Conservation (phyloP, 2,113 vertebrate species). For the Clupea harengus region DNA sequence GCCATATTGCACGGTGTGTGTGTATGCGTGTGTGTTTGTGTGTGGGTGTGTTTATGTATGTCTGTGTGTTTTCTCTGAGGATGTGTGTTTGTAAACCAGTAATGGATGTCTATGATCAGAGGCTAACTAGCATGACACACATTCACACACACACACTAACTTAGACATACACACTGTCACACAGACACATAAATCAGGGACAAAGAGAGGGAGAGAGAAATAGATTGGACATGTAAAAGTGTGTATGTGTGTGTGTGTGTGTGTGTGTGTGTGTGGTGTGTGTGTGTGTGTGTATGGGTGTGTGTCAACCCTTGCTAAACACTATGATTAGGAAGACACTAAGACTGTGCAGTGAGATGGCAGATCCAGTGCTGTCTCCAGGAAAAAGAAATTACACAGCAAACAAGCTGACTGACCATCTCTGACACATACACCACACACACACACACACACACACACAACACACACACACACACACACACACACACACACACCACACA, state of each 20-base stretch:
- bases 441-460: background rate
- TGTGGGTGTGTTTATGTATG: background rate
- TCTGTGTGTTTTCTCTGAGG: background rate
- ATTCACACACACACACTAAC: too few species aligned
- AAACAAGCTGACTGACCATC: conserved; percentile 1
- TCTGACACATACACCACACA: conserved; percentile 4
- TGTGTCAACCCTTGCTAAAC: conserved; percentile 55
- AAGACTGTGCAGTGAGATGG: conserved; percentile 37
- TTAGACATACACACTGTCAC: background rate
- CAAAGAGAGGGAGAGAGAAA: too few species aligned
- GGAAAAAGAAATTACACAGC: conserved; percentile 18
- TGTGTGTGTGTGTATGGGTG: conserved; percentile 27
- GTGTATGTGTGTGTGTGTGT: conserved; percentile 22
- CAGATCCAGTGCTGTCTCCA: conserved; percentile 42
- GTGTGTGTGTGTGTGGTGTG: conserved; percentile 33
- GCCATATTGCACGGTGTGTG: background rate
- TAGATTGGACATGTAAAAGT: background rate
- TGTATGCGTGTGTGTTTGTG: background rate
- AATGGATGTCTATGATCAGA: too few species aligned
- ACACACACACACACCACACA: background rate
- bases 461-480: background rate
- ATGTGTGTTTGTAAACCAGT: too few species aligned
- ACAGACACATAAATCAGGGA: too few species aligned
- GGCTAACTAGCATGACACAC: too few species aligned
- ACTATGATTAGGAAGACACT: conserved; percentile 55